phyloP scores from a whole-genome alignment of 23 tunicate species.

The Styela clava region DNA sequence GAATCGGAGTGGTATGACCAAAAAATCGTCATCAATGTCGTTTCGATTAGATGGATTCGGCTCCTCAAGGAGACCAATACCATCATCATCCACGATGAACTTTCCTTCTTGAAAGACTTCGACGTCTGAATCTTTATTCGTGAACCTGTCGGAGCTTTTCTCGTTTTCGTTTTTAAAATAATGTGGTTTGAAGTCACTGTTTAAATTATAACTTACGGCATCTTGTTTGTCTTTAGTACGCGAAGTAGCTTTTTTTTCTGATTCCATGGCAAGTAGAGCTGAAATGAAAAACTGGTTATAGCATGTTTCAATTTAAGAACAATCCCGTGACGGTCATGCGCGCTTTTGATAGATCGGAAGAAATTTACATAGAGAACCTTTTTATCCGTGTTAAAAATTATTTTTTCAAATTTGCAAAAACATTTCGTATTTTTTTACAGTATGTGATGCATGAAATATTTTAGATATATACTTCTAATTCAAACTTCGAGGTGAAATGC shows the following conservation, averaged over 20 bases:
- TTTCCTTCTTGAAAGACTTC: neutral
- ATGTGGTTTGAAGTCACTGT: neutral
- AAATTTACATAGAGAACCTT: too few species aligned
- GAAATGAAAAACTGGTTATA: neutral
- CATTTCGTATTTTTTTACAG: too few species aligned
- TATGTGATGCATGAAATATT: too few species aligned
- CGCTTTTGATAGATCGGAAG: too few species aligned
- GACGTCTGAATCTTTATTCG: neutral
- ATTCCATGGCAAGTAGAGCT: slow-evolving; percentile 8
- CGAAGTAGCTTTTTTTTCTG: neutral
- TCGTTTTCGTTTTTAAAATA: neutral
- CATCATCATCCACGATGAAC: neutral
- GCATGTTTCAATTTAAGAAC: too few species aligned
- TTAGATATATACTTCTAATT: too few species aligned
- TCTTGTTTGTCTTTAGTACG: neutral
- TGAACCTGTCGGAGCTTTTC: neutral
- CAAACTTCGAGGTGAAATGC: too few species aligned
- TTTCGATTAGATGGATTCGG: neutral
- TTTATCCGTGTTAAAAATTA: too few species aligned
- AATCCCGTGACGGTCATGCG: too few species aligned
- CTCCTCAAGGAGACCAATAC: neutral
- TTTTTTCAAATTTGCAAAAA: too few species aligned
- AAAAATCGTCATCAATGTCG: neutral
- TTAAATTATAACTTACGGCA: neutral
- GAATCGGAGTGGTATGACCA: slow-evolving; percentile 10